Percentiles rank a stretch among this genome's conserved stretches.
phyloP scores from a whole-genome alignment of 2,113 vertebrate genomes.

The Daboia siamensis region DNA sequence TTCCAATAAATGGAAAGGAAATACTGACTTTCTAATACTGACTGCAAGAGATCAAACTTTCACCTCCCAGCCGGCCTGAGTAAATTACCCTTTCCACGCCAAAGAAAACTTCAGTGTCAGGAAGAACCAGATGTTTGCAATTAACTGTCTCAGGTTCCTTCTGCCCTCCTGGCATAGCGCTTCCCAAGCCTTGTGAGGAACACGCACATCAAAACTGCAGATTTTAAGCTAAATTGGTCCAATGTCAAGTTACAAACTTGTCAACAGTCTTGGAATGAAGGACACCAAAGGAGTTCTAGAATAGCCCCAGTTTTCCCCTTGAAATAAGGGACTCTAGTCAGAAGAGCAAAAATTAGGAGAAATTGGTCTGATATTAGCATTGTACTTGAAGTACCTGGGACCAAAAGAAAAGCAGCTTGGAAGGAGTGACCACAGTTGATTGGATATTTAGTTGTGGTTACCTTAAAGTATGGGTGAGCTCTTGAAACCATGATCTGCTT shows the following conservation, averaged over 20 bases:
- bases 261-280: constrained; percentile 14
- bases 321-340: not conserved
- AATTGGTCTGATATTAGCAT: not conserved
- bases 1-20: constrained; percentile 11
- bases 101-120: constrained; percentile 4
- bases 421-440: not conserved
- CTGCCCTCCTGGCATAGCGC: constrained; percentile 24
- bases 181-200: not conserved
- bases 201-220: not conserved
- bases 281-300: not conserved
- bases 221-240: not conserved
- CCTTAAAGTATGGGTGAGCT: not conserved
- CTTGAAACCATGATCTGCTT: not conserved
- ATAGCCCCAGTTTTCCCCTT: not conserved
- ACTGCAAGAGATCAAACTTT: constrained; percentile 1
- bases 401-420: not conserved
- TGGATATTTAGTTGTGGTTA: not conserved
- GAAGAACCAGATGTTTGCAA: constrained; percentile 28
- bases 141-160: constrained; percentile 12
- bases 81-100: not conserved
- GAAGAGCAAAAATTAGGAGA: not conserved
- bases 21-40: constrained; percentile 3
- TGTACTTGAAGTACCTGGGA: not conserved
- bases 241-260: not conserved
- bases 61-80: not conserved